phyloP scores from a whole-genome alignment of 37 sponge, comb jelly and placozoan species.

The Beroe ovata region DNA sequence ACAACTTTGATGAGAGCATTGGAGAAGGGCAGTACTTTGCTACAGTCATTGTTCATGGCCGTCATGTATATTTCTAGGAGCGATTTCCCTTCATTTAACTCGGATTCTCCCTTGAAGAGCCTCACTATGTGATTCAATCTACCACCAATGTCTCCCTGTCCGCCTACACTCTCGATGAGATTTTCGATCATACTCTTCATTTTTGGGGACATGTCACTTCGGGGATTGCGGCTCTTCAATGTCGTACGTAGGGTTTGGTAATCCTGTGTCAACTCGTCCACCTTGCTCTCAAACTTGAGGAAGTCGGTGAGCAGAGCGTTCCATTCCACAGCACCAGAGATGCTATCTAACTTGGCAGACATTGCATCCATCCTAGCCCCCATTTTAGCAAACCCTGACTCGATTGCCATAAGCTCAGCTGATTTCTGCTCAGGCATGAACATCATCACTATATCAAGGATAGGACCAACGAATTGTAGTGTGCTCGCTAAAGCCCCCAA shows the following conservation, averaged over 20 bases:
- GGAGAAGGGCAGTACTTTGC: background rate
- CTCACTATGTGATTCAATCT: background rate
- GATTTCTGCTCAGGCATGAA: background rate
- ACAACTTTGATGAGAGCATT: background rate
- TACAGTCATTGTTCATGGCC: background rate
- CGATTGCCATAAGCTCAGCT: background rate
- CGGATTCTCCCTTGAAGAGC: background rate
- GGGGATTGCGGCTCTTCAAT: background rate
- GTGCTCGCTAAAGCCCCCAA: background rate
- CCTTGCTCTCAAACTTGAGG: background rate
- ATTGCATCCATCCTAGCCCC: conserved; percentile 4
- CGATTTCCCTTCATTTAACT: background rate
- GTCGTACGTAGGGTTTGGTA: background rate
- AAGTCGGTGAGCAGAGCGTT: background rate
- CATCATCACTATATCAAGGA: background rate
- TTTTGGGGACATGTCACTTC: background rate
- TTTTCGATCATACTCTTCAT: background rate
- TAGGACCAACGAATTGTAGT: conserved; percentile 11
- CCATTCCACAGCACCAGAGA: background rate
- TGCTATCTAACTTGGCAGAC: background rate
- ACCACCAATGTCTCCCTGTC: background rate
- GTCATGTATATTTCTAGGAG: background rate
- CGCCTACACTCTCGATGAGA: background rate
- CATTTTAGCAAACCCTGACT: conserved; percentile 9
- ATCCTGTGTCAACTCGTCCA: background rate